These are phyloP conservation scores for Andrena bicolor DNA, from an alignment of 2,888 invertebrate species.

Conservation along the genomic window DNA sequence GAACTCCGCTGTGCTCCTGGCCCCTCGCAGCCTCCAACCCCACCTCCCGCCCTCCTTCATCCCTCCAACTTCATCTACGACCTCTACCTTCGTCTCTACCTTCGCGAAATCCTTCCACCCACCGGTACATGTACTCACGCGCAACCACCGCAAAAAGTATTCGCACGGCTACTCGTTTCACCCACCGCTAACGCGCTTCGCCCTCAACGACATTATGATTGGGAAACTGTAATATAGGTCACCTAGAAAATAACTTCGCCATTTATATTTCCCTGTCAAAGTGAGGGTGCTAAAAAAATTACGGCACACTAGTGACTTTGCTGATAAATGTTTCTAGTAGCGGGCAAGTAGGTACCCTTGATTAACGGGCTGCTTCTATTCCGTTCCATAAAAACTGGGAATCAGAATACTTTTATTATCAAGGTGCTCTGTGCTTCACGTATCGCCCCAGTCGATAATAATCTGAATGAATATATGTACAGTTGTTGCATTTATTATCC, in stretches of 20 bases:
- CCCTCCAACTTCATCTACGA: conserved; percentile 64
- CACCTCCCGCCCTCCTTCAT: conserved; percentile 29
- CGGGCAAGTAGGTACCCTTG: no score
- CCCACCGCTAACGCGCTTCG: conserved; percentile 24
- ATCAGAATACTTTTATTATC: no score
- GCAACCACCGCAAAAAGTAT: conserved; percentile 16
- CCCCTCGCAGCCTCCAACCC: conserved; percentile 55
- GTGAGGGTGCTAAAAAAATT: no score
- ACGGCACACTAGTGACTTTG: background rate
- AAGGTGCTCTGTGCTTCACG: no score
- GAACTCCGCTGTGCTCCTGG: conserved; percentile 62
- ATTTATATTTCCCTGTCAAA: conserved; percentile 1
- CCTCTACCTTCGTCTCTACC: conserved; percentile 61
- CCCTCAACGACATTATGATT: conserved; percentile 10
- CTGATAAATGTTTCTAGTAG: no score
- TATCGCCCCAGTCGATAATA: no score
- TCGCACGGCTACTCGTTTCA: conserved; percentile 25
- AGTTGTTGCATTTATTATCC: no score
- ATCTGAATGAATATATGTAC: no score
- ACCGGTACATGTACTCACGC: background rate
- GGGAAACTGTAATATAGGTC: background rate
- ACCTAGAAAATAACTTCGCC: background rate
- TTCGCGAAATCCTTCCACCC: conserved; percentile 66
- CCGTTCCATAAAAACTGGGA: no score
- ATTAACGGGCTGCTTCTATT: no score